Evolutionary conservation across 2,797 vertebrate species (phyloP), one percentile per base, ranked within the genome.

Genomic region (Heteromormyrus szaboi): DNA sequence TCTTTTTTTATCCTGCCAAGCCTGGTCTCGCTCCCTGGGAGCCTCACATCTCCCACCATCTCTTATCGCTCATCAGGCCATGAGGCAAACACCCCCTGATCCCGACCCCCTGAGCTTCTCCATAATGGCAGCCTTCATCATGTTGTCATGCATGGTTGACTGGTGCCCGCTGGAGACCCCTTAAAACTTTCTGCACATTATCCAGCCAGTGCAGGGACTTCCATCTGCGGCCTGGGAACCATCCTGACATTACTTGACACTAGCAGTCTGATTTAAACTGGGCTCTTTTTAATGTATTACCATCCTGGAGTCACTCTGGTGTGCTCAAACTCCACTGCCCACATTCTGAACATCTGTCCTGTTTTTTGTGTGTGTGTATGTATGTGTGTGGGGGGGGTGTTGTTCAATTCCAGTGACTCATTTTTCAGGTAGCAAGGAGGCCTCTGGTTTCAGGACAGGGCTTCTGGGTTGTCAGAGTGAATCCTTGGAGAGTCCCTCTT

Each of bases 61-160:
- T 81, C 76, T 46, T 81, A 81, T 81, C 41, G 17, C 76, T 84
- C 44, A 84, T 84, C 81, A 84, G 46, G 79, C 79, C 79, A n/a
- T 22, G n/a, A 19, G 7, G 17, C n/a, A 46, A n/a, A 44, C 2
- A 46, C 19, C 44, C n/a, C 44, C n/a, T 48, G 81, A 84, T 50
- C 46, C n/a, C 0, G 5, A n/a, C 41, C 81, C 46, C 81, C 81
- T 4, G 46, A 25, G 81, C 44, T 50, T 19, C 46, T 50, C 48
- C 46, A 84, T 50, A 84, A 84, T 50, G 46, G 81, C 81, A 25
- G 8, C 46, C 81, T 84, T 50, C 81, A 84, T 50, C 81, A 84
- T 50, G 46, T 79, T 50, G 81, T 84, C 46, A 84, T 22, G 81
- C 44, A 50, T 50, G 81, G 41, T 84, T 50, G 41, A 84, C 44